A percentile compares a stretch with the other conserved stretches of the same genome.
Evolutionary conservation across 1,140 invertebrate species (phyloP).

Genomic region (Drosophila lacertosa): DNA sequence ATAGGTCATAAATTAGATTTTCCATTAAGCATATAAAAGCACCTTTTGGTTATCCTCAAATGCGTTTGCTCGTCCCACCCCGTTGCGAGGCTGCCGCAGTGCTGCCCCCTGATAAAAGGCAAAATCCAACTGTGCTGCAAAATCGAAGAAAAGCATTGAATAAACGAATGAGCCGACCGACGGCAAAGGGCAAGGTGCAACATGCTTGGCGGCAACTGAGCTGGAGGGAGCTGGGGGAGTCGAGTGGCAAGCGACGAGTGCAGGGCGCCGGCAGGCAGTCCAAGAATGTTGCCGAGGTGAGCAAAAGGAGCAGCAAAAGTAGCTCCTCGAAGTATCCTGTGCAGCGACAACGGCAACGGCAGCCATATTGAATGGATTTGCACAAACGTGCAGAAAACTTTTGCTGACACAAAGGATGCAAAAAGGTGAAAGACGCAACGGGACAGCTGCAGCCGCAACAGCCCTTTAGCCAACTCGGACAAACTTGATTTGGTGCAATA

Average conservation of each 20-base stretch:
- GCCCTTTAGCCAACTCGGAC: slow-evolving; percentile 52
- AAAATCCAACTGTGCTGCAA: slow-evolving; percentile 78
- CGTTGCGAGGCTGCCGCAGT: background rate
- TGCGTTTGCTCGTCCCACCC: slow-evolving; percentile 49
- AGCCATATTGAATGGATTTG: slow-evolving; percentile 82
- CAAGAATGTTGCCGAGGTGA: slow-evolving; percentile 73
- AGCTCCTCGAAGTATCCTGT: slow-evolving; percentile 33
- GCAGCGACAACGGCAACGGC: slow-evolving; percentile 57
- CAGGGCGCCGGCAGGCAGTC: slow-evolving; percentile 37
- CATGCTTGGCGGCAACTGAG: slow-evolving; percentile 16
- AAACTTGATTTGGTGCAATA: slow-evolving; percentile 70
- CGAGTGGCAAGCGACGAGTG: too few relatives aligned
- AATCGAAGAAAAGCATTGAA: slow-evolving; percentile 82
- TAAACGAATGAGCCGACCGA: slow-evolving; percentile 62
- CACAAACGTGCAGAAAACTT: slow-evolving; percentile 81
- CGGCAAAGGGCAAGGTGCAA: slow-evolving; percentile 15
- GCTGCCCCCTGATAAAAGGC: slow-evolving; percentile 59
- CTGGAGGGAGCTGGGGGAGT: slow-evolving; percentile 16
- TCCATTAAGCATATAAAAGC: slow-evolving; percentile 83
- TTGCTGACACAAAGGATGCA: slow-evolving; percentile 81
- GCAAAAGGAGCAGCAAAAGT: slow-evolving; percentile 20
- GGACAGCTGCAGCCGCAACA: slow-evolving; percentile 29
- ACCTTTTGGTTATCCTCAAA: slow-evolving; percentile 83
- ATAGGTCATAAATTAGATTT: slow-evolving; percentile 83
- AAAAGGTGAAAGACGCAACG: slow-evolving; percentile 71